Evolutionary conservation across 2,888 invertebrate species (phyloP).

Genomic region (Spicauda simplicius): DNA sequence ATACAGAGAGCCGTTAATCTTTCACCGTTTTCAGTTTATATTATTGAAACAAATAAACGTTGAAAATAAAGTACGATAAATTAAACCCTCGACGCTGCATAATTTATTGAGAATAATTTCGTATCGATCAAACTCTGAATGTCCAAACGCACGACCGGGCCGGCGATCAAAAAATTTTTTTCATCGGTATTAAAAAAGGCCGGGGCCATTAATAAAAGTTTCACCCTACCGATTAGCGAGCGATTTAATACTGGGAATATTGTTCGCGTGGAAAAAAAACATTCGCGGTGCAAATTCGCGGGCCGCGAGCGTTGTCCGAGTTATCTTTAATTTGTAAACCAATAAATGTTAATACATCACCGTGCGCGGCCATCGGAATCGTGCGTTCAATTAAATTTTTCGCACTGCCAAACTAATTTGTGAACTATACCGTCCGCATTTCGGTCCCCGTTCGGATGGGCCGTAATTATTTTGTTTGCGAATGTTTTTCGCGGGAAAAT

Average conservation of each 20-base stretch:
- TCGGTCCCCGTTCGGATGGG: slow-evolving; percentile 61
- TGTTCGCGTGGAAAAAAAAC: slow-evolving; percentile 57
- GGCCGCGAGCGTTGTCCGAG: slow-evolving; percentile 52
- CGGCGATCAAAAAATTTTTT: slow-evolving; percentile 43
- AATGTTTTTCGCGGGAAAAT: slow-evolving; percentile 76
- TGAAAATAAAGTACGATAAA: slow-evolving; percentile 56
- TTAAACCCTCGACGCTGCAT: slow-evolving; percentile 55
- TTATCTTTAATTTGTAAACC: slow-evolving; percentile 82
- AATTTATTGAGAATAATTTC: slow-evolving; percentile 58
- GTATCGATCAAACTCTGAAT: slow-evolving; percentile 48
- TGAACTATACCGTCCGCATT: slow-evolving; percentile 68
- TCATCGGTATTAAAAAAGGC: slow-evolving; percentile 51
- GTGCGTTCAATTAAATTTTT: slow-evolving; percentile 75
- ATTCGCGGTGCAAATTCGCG: slow-evolving; percentile 55
- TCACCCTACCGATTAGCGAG: slow-evolving; percentile 54
- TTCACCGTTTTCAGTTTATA: slow-evolving; percentile 50
- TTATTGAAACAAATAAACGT: slow-evolving; percentile 56
- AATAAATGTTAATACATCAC: slow-evolving; percentile 83
- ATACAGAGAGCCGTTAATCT: slow-evolving; percentile 45
- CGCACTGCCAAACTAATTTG: slow-evolving; percentile 75
- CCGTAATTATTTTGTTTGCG: slow-evolving; percentile 75
- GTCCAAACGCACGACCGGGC: slow-evolving; percentile 46
- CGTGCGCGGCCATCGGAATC: slow-evolving; percentile 52
- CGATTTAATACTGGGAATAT: slow-evolving; percentile 57
- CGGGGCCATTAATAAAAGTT: slow-evolving; percentile 56